Evolutionary conservation across 2,113 vertebrate genomes (phyloP), one percentile per base, ranked within the genome.

Genomic region (Chamaetylas fuelleborni): DNA sequence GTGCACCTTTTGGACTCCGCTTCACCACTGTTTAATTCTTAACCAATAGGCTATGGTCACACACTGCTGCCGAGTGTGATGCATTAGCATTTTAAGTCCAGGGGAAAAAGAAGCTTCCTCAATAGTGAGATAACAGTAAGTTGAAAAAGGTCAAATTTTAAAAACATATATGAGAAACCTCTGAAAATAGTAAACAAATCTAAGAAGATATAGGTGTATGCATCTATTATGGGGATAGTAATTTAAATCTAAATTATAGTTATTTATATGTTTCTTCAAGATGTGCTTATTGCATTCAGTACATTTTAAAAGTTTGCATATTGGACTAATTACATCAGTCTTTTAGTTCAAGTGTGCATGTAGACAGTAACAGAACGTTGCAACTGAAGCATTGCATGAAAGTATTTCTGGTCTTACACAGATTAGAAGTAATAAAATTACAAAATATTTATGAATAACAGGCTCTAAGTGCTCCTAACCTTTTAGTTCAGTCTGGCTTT

Each of bases 211-310:
- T 36, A 6, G 33, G 15, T 26, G 9, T 66, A 16, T 51, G 38
- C 1, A 6, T 50, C 29, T 74, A 31, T 38, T 57, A 60, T 51
- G 48, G 72, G 36, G 48, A n/a, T 58, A 48, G 40, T 56, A 29
- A 78, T 92, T 97, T 96, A 84, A 66, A 45, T 92, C 36, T 64
- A 36, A 93, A 47, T 86, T 93, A 12, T 33, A 51, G 8, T 80
- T 80, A 50, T 18, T 77, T 67, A 23, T 67, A 4, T 84, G 62
- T 79, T 95, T 94, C 36, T 72, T 86, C 29, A 85, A 56, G 60
- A 60, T 40, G 45, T 58, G n/a, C 45, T 92, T 42, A 91, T 65
- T 86, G 23, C 26, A 25, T 84, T 84, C 67, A 34, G 29, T 80
- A 45, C 17, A 12, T 61, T 65, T 92, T 82, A 51, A 10, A 90